A percentile compares a stretch with the other conserved stretches of the same genome.
These are phyloP conservation scores for Sphenopsis melanotis DNA, from an alignment of 2,797 vertebrate species.

Conservation along the genomic window DNA sequence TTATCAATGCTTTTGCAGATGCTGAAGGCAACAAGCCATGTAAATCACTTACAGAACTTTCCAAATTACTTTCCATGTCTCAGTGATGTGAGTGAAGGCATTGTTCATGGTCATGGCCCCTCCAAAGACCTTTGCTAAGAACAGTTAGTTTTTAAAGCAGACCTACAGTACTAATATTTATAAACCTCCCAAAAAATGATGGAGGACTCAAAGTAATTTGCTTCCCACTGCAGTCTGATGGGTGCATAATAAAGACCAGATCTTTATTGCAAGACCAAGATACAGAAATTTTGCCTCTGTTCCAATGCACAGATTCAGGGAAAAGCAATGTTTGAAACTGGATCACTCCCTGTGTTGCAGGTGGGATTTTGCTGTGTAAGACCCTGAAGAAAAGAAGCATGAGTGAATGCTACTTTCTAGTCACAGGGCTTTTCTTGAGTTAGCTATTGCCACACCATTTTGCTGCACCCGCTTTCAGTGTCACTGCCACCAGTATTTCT, in stretches of 20 bases:
- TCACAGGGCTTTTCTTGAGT: background rate
- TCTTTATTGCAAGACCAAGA: background rate
- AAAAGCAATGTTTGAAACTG: background rate
- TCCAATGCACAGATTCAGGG: background rate
- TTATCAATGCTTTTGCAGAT: constrained; percentile 27
- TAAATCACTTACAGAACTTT: background rate
- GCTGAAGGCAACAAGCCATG: background rate
- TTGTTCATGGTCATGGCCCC: background rate
- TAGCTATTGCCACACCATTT: background rate
- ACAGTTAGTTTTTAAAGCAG: background rate
- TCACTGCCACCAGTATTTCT: background rate
- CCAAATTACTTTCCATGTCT: background rate
- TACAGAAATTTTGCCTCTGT: background rate
- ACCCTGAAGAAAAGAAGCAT: background rate
- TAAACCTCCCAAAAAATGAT: background rate
- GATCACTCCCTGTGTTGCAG: rapidly evolving
- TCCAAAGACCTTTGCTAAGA: background rate
- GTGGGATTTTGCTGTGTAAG: background rate
- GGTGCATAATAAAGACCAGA: background rate
- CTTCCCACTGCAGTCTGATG: background rate
- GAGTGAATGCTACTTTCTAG: background rate
- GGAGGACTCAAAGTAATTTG: background rate
- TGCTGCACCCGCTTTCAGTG: background rate
- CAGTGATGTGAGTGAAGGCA: background rate
- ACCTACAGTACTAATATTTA: background rate